Evolutionary conservation across 2,888 invertebrate species (phyloP).

Genomic region (Xestoiulus laeticollis): DNA sequence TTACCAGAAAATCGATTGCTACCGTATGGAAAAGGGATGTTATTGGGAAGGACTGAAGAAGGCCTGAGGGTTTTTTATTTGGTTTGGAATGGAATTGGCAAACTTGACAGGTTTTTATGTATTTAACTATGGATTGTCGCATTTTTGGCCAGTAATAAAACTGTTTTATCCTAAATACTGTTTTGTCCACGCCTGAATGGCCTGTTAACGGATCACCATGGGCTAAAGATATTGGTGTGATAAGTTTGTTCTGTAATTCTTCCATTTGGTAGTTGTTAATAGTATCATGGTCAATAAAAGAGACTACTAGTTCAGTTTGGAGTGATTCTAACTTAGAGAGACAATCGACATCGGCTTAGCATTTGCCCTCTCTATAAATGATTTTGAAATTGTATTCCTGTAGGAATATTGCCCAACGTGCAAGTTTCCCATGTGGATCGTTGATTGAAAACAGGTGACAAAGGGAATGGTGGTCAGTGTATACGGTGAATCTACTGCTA

Average conservation of each 20-base stretch:
- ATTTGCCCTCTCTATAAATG: not conserved
- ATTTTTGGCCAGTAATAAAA: too few species aligned
- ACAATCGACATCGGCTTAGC: not conserved
- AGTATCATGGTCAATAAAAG: not conserved
- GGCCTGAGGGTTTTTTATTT: not conserved
- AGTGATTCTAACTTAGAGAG: not conserved
- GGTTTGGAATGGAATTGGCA: too few species aligned
- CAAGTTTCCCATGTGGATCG: not conserved
- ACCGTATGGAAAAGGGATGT: not conserved
- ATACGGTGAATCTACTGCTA: not conserved
- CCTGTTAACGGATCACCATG: too few species aligned
- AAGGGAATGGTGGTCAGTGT: not conserved
- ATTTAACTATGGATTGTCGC: too few species aligned
- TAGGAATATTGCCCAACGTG: not conserved
- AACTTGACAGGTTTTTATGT: not conserved
- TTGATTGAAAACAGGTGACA: not conserved
- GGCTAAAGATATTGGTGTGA: too few species aligned
- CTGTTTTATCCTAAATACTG: too few species aligned
- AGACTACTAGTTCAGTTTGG: not conserved
- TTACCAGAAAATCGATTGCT: not conserved
- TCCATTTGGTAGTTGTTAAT: not conserved
- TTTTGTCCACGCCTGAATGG: too few species aligned
- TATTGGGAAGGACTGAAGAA: not conserved
- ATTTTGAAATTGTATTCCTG: not conserved
- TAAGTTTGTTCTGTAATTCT: too few species aligned